Conservation (phyloP, 2,888 invertebrate species). For the Empis stercorea region DNA sequence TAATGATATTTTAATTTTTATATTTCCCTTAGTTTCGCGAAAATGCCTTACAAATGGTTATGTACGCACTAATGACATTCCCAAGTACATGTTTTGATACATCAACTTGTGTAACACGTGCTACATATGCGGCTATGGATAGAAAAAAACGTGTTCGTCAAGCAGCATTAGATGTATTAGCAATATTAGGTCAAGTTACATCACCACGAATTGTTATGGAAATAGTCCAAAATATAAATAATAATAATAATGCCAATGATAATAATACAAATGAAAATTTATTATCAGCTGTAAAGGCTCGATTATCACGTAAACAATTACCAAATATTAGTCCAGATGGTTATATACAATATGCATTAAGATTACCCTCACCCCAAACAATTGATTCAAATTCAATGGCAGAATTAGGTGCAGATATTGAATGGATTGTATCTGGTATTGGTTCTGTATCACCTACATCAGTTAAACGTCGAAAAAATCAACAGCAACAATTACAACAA, state of each 20-base stretch:
- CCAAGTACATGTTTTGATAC: slow-evolving; percentile 62
- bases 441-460: slow-evolving; percentile 46
- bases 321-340: slow-evolving; percentile 60
- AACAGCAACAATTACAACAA: slow-evolving; percentile 16
- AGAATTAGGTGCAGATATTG: slow-evolving; percentile 52
- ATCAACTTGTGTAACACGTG: slow-evolving; percentile 34
- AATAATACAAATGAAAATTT: slow-evolving; percentile 21
- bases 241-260: slow-evolving; percentile 38
- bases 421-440: slow-evolving; percentile 59
- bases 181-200: slow-evolving; percentile 61
- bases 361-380: slow-evolving; percentile 37
- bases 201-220: slow-evolving; percentile 49
- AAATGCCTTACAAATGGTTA: slow-evolving; percentile 61
- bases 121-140: slow-evolving; percentile 37
- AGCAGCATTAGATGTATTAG: slow-evolving; percentile 65
- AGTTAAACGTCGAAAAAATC: slow-evolving; percentile 24
- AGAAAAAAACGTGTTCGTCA: slow-evolving; percentile 62
- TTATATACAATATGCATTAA: slow-evolving; percentile 60
- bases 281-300: slow-evolving; percentile 57
- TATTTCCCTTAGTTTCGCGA: slow-evolving; percentile 45
- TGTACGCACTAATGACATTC: slow-evolving; percentile 63
- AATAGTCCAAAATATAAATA: slow-evolving; percentile 44
- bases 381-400: slow-evolving; percentile 16
- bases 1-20: too few species aligned
- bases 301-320: slow-evolving; percentile 59